Percentiles rank a stretch among this genome's conserved stretches.
Evolutionary conservation across 2,888 invertebrate species (phyloP).

Genomic region (Eudemis profundana): DNA sequence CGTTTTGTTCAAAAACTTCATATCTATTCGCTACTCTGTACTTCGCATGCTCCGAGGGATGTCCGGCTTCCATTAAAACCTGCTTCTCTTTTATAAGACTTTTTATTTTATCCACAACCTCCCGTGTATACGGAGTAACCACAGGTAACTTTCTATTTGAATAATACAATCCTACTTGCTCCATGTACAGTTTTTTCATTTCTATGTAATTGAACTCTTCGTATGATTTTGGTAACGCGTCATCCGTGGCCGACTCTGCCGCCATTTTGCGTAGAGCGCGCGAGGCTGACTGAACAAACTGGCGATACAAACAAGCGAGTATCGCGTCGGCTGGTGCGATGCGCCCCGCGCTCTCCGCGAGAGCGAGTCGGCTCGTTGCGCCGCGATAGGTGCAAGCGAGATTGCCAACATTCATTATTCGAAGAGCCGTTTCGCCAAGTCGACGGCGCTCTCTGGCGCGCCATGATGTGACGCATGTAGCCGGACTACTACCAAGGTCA

Average conservation of each 20-base stretch:
- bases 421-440: constrained; percentile 24
- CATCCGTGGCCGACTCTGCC: background rate
- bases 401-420: background rate
- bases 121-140: constrained; percentile 17
- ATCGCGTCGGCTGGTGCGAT: constrained; percentile 11
- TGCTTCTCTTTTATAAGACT: constrained; percentile 14
- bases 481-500: constrained; percentile 15
- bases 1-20: constrained; percentile 14
- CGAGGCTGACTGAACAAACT: constrained; percentile 7
- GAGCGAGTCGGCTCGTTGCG: background rate
- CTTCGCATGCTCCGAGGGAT: constrained; percentile 12
- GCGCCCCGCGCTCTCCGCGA: background rate
- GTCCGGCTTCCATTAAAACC: constrained; percentile 4
- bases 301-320: background rate
- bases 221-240: constrained; percentile 3
- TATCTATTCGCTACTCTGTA: constrained; percentile 27
- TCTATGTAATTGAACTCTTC: constrained; percentile 4
- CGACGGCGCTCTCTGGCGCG: constrained; percentile 15
- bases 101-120: constrained; percentile 24
- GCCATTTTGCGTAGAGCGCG: constrained; percentile 39
- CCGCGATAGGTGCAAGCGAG: constrained; percentile 4
- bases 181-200: constrained; percentile 15
- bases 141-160: constrained; percentile 7
- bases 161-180: constrained; percentile 26
- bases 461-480: background rate